Percentiles rank a stretch among this genome's conserved stretches.
phyloP scores from a whole-genome alignment of 2,113 vertebrate genomes.

The Pampusana beccarii region DNA sequence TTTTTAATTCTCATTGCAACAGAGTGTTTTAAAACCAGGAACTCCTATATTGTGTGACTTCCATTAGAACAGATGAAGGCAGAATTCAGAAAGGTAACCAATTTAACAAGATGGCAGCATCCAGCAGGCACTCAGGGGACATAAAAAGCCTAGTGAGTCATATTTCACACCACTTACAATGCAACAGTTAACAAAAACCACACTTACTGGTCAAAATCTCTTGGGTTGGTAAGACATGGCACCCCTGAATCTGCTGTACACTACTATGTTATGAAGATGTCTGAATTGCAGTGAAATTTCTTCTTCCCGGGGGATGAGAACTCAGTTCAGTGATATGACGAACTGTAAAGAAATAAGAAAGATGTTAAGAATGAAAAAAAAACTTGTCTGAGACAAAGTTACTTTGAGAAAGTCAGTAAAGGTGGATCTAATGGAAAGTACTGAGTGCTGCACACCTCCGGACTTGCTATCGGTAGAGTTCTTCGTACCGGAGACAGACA shows the following conservation, averaged over 20 bases:
- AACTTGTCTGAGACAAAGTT: neutral
- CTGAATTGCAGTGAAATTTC: neutral
- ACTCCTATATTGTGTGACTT: neutral
- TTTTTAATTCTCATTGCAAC: neutral
- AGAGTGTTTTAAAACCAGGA: neutral
- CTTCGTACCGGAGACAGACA: neutral
- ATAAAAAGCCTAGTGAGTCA: fast-evolving
- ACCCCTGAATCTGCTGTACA: neutral
- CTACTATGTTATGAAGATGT: neutral
- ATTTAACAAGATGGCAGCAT: neutral
- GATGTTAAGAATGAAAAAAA: neutral
- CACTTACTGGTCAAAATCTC: neutral
- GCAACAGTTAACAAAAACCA: neutral
- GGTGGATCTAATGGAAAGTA: neutral
- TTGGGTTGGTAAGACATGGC: neutral
- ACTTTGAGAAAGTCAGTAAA: neutral
- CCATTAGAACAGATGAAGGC: neutral
- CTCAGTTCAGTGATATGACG: neutral
- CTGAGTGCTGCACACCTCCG: neutral
- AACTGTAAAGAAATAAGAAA: neutral
- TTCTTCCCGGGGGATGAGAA: neutral
- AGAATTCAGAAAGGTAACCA: neutral
- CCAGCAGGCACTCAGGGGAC: neutral
- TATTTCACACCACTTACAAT: neutral
- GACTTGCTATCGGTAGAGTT: neutral